Evolutionary conservation across 2,113 vertebrate species (phyloP).

Genomic region (Alligator mississippiensis): DNA sequence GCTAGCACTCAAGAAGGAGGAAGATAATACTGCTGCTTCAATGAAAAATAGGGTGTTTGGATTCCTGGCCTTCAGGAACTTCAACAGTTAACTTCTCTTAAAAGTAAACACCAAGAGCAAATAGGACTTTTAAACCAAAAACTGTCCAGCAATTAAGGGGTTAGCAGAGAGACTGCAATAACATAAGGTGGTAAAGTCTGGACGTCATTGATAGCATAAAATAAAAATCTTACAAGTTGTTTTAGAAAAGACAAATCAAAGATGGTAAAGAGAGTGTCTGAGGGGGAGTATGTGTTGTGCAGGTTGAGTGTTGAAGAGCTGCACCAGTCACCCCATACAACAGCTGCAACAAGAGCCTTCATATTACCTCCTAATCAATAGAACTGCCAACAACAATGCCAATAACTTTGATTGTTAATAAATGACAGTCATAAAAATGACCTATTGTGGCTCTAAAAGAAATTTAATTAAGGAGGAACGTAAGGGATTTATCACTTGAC

Average conservation of each 20-base stretch:
- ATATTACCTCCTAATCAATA: background rate
- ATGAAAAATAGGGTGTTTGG: background rate
- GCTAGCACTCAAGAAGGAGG: background rate
- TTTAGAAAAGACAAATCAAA: background rate
- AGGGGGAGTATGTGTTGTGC: background rate
- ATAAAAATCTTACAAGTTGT: background rate
- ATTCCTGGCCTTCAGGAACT: too few relatives aligned
- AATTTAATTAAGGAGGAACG: slow-evolving; percentile 62
- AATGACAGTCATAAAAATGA: slow-evolving; percentile 53
- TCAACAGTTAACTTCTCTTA: background rate
- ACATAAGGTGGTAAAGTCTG: background rate
- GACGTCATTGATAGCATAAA: background rate
- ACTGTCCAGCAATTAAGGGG: background rate
- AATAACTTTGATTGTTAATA: slow-evolving; percentile 41
- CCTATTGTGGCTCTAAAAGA: slow-evolving; percentile 45
- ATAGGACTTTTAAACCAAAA: background rate
- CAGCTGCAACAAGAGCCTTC: background rate
- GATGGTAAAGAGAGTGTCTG: background rate
- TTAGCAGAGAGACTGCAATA: too few relatives aligned
- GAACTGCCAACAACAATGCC: background rate
- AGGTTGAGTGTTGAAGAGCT: background rate
- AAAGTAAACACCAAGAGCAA: background rate
- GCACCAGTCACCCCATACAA: background rate
- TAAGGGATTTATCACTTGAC: slow-evolving; percentile 26
- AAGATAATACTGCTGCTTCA: background rate